Evolutionary conservation across 2,113 vertebrate genomes (phyloP).

Genomic region (Paratilapia polleni): DNA sequence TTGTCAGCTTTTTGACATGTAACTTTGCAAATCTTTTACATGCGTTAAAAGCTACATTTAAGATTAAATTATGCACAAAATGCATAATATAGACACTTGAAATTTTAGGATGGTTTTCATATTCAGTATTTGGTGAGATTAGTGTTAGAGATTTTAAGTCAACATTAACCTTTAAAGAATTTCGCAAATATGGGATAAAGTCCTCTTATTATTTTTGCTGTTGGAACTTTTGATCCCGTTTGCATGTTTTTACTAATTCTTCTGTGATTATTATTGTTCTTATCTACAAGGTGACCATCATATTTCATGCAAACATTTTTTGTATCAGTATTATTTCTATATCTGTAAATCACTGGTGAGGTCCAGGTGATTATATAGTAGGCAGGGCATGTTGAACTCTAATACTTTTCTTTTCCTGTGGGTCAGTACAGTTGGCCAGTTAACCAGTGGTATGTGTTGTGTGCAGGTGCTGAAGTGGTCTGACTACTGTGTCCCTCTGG

Average conservation of each 20-base stretch:
- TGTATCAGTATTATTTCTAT: background rate
- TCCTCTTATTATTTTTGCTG: background rate
- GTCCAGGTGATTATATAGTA: background rate
- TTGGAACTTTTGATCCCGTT: accelerated
- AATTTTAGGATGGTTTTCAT: background rate
- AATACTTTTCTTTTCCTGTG: background rate
- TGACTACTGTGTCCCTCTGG: slow-evolving; percentile 89
- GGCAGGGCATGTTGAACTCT: background rate
- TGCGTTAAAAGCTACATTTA: background rate
- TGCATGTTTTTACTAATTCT: background rate
- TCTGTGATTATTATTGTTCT: background rate
- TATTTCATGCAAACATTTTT: background rate
- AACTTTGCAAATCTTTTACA: background rate
- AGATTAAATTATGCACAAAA: background rate
- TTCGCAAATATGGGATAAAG: background rate
- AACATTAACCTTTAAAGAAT: background rate
- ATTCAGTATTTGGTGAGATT: background rate
- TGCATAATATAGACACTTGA: background rate
- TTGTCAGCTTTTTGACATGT: background rate
- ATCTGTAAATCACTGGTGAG: background rate
- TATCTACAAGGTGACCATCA: accelerated
- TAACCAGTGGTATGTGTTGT: slow-evolving; percentile 36
- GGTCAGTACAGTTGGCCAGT: too few species aligned
- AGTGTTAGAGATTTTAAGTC: background rate
- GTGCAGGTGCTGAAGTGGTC: slow-evolving; percentile 90